A percentile compares a stretch with the other conserved stretches of the same genome.
phyloP scores from a whole-genome alignment of 2,113 vertebrate species.

The Tiliqua scincoides region DNA sequence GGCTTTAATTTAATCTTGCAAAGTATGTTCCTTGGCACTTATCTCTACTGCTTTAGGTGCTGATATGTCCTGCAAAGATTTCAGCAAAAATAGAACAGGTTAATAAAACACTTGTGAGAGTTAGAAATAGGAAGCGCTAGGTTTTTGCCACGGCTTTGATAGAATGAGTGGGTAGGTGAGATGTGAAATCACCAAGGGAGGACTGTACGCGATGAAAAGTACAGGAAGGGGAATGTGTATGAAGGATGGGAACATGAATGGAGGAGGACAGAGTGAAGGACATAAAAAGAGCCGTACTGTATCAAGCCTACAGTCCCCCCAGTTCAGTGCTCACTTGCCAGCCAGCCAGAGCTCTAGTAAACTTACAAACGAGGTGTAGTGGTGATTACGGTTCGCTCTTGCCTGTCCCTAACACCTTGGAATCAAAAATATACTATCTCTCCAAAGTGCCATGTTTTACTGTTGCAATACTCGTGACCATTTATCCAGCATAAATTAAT shows the following conservation, averaged over 20 bases:
- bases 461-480: too few species aligned
- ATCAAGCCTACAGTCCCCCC: neutral
- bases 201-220: conserved; percentile 21
- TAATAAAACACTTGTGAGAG: conserved; percentile 57
- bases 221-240: conserved; percentile 1
- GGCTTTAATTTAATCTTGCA: conserved; percentile 52
- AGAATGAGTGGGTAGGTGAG: neutral
- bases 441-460: neutral
- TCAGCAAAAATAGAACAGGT: conserved; percentile 65
- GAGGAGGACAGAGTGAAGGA: neutral
- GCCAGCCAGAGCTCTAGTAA: neutral
- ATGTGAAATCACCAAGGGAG: neutral
- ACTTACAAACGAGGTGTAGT: neutral
- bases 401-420: neutral
- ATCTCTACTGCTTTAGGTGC: conserved; percentile 31
- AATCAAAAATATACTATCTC: neutral
- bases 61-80: conserved; percentile 52
- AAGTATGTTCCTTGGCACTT: conserved; percentile 55
- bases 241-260: neutral
- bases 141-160: conserved; percentile 21
- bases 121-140: conserved; percentile 45
- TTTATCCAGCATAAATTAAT: neutral
- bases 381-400: neutral
- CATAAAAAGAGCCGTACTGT: neutral
- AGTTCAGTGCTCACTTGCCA: neutral